Evolutionary conservation across 2,113 vertebrate species (phyloP).

Genomic region (Periophthalmodon schlosseri): DNA sequence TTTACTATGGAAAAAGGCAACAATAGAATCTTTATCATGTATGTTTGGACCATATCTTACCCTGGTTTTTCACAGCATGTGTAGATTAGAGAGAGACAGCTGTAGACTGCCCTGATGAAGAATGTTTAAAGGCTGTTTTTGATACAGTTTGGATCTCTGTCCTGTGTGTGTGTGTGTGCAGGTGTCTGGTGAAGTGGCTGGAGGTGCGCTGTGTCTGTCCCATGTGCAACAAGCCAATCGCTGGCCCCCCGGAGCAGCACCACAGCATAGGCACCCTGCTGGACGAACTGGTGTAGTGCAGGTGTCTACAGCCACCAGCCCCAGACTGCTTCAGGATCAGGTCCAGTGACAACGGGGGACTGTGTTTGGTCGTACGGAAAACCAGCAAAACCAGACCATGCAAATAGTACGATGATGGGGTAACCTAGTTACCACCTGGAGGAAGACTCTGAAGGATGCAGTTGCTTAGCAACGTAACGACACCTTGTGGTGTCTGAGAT

Average conservation of each 20-base stretch:
- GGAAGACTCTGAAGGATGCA: conserved; percentile 59
- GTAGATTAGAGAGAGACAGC: too few species aligned
- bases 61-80: neutral
- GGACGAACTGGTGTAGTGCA: conserved; percentile 70
- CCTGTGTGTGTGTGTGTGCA: conserved; percentile 19
- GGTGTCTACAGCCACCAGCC: neutral
- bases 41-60: too few species aligned
- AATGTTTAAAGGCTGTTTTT: neutral
- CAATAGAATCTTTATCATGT: too few species aligned
- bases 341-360: conserved; percentile 38
- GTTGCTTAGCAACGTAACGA: conserved; percentile 70
- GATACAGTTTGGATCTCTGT: neutral
- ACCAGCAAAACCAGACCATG: conserved; percentile 30
- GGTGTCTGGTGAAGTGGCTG: conserved; percentile 80
- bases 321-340: conserved; percentile 37
- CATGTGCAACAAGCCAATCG: conserved; percentile 80
- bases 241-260: conserved; percentile 69
- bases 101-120: neutral
- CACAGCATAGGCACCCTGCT: conserved; percentile 75
- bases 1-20: too few species aligned
- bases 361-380: conserved; percentile 40
- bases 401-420: conserved; percentile 42
- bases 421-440: conserved; percentile 63
- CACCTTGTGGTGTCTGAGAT: conserved; percentile 64
- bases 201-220: conserved; percentile 79